Evolutionary conservation across 2,113 vertebrate species (phyloP), one percentile per base, ranked within the genome.

Genomic region (Rhagologus leucostigma): DNA sequence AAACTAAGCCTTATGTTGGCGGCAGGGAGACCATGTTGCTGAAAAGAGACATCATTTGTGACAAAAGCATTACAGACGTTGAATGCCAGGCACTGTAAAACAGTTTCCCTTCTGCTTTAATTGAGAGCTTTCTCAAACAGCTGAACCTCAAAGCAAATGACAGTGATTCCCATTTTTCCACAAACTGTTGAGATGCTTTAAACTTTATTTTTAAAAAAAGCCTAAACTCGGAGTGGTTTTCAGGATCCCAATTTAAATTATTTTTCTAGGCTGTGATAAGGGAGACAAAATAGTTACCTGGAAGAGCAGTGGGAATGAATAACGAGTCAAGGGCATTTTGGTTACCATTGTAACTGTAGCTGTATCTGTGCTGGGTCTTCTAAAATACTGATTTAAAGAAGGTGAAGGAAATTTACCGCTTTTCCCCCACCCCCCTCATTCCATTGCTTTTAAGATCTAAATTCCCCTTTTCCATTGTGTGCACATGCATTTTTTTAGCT

Each of bases 1-100:
- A 94, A 97, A 95, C 59, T 26, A 8, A 89, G 87, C 60, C 95
- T 84, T 59, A 15, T 95, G 96, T 94, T 94, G 67, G 85, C 95
- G 83, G 95, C 90, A 90, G 60, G 76, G 88, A 96, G 93, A 96
- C 93, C 95, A 84, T 87, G 88, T 84, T 96, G 85, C 94, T 95
- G 87, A 97, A 67, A 96, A 96, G 96, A 95, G 62, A 70, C 55
- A 93, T 96, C 21, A 52, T 95, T 96, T 89, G 93, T 96, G 95
- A 95, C 64, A 89, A 65, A 84, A 95, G 46, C 89, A 52, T 84
- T 92, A 15, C 89, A 80, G 46, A 33, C 64, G 24, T 49, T 78
- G 88, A 86, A 81, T 57, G 95, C 92, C 93, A 94, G 47, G 33
- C 55, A 15, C 75, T 93, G 71, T 87, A 56, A 92, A 96, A 64